Conservation (phyloP, 2,888 invertebrate species). For the Pseudeuparius sepicola region DNA sequence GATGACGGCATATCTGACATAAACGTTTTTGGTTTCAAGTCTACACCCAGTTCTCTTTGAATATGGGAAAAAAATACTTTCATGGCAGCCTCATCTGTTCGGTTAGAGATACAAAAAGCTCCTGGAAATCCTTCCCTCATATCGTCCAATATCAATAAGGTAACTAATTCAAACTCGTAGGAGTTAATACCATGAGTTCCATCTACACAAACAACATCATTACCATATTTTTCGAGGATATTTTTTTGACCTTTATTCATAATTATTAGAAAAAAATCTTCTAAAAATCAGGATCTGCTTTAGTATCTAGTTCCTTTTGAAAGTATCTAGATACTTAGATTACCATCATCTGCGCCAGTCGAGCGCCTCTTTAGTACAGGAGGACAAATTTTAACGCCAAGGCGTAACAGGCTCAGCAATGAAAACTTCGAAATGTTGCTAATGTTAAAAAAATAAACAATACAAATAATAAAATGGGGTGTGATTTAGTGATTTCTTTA, state of each 20-base stretch:
- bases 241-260: conserved; percentile 25
- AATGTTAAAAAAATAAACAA: no score
- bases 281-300: no score
- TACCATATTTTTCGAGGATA: conserved; percentile 24
- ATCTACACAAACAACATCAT: conserved; percentile 26
- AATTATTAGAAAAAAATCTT: conserved; percentile 26
- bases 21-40: conserved; percentile 22
- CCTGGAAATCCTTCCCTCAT: conserved; percentile 24
- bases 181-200: conserved; percentile 22
- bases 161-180: conserved; percentile 23
- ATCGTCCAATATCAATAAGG: conserved; percentile 23
- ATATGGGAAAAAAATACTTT: conserved; percentile 18
- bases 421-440: no score
- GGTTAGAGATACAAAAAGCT: conserved; percentile 22
- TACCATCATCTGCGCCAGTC: no score
- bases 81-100: conserved; percentile 16
- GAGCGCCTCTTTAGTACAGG: no score
- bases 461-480: no score
- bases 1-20: conserved; percentile 24
- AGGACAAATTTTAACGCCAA: no score
- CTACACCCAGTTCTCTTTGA: conserved; percentile 17
- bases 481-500: no score
- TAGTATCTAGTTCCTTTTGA: no score
- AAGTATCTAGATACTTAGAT: no score
- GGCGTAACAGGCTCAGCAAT: no score